These are phyloP conservation scores for Grantiella picta DNA, from an alignment of 2,113 vertebrate species.

Conservation along the genomic window DNA sequence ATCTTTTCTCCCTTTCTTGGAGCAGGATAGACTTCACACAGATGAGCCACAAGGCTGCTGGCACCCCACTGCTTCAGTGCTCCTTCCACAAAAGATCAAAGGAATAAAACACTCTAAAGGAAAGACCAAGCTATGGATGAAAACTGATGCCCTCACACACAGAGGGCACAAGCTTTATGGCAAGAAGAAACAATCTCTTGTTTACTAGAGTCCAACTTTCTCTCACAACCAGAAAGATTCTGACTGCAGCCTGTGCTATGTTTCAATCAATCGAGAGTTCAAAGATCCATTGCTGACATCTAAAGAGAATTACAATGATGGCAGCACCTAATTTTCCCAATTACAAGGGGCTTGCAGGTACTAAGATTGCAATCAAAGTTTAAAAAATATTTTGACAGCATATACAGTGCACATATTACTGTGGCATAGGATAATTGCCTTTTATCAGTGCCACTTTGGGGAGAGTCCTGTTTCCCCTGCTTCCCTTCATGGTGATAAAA, in stretches of 20 bases:
- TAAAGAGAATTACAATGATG: not conserved
- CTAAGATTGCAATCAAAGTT: not conserved
- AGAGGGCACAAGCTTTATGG: not conserved
- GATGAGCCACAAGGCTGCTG: not conserved
- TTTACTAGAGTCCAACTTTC: not conserved
- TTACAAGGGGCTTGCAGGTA: not conserved
- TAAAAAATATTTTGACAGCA: not conserved
- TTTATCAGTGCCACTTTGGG: not conserved
- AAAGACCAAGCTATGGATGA: not conserved
- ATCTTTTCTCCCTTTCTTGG: not conserved
- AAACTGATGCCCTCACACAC: fast-evolving
- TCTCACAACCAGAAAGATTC: not conserved
- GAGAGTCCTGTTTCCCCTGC: not conserved
- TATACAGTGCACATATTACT: not conserved
- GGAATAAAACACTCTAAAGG: not conserved
- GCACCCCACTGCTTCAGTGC: not conserved
- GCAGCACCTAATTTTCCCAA: not conserved
- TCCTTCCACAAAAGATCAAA: not conserved
- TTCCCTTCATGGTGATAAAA: not conserved
- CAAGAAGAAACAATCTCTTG: not conserved
- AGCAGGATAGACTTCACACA: not conserved
- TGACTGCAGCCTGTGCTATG: not conserved
- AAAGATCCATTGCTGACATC: not conserved
- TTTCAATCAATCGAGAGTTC: not conserved
- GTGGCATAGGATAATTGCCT: not conserved